These are phyloP conservation scores for Osmoderma eremita DNA, from an alignment of 2,888 invertebrate genomes.

Conservation along the genomic window DNA sequence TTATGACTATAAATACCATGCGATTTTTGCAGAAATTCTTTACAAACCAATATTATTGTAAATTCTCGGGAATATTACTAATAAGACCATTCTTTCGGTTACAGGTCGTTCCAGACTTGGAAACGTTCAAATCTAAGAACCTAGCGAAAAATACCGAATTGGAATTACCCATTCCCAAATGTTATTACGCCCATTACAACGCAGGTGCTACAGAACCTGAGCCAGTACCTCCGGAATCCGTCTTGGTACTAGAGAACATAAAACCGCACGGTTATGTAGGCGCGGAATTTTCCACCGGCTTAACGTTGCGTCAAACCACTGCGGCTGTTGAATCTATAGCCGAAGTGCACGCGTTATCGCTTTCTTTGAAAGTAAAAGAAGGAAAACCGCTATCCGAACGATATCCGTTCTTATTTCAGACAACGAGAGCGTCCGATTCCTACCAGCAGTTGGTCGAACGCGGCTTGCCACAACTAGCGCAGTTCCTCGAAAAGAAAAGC, in stretches of 20 bases:
- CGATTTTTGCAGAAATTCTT: too few species aligned
- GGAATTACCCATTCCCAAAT: slow-evolving; percentile 74
- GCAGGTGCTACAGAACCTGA: slow-evolving; percentile 62
- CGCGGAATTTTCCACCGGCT: slow-evolving; percentile 75
- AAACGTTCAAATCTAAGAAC: slow-evolving; percentile 68
- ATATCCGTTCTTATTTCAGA: slow-evolving; percentile 79
- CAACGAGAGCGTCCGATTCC: slow-evolving; percentile 80
- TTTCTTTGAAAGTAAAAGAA: slow-evolving; percentile 71
- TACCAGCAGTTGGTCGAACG: slow-evolving; percentile 82
- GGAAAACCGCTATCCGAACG: slow-evolving; percentile 66
- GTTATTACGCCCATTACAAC: slow-evolving; percentile 74
- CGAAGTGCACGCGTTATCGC: slow-evolving; percentile 77
- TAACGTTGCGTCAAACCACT: slow-evolving; percentile 72
- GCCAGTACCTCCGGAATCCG: slow-evolving; percentile 70
- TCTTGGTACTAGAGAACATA: slow-evolving; percentile 80
- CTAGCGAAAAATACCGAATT: slow-evolving; percentile 63
- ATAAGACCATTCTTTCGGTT: slow-evolving; percentile 46
- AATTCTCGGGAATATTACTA: too few species aligned
- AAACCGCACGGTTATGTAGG: slow-evolving; percentile 73
- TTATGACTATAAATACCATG: too few species aligned
- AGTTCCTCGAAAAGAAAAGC: slow-evolving; percentile 74
- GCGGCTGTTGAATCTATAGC: slow-evolving; percentile 79
- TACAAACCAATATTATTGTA: too few species aligned
- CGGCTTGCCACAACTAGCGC: slow-evolving; percentile 79
- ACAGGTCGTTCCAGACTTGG: slow-evolving; percentile 76